Base-by-base conservation (phyloP, 2,888 invertebrate genomes). In the Elysia crispata region DNA sequence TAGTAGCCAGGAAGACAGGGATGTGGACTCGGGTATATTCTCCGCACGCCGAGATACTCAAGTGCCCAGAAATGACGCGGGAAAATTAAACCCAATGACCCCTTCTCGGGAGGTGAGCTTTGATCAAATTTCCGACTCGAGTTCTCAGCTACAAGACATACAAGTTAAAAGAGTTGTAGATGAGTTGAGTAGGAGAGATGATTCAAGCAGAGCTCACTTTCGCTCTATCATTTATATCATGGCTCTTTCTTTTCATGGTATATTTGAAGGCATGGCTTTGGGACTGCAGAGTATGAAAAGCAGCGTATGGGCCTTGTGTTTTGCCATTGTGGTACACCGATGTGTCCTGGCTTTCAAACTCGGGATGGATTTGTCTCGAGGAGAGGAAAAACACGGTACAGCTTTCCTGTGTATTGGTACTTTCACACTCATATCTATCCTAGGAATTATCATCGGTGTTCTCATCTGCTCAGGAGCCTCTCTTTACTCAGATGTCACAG, bases 181-280 rank as follows among this genome's bases (percentile, higher is more conserved):
- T 11, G 88, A 89, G 82, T 84, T 89, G 18, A 87, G 86, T 76
- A 82, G 86, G 33, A 85, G 84, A 0, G 88, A 87, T 64, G 87
- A 85, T 23, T 82, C 82, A 11, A 84, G 86, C 41, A 84, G 85
- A 72, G 87, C 87, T n/a, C 89, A 89, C 76, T 86, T 88, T 41
- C 84, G 88, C 3, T 88, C 88, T 41, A 89, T 87, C 67, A 83
- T 89, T 15, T 87, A 86, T 81, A 85, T 89, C 49, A 86, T 88
- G 60, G 88, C 88, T 8, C 80, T 89, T n/a, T 88, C 89, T 15
- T 88, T 89, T 76, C 89, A 89, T 79, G 89, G 89, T 13, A 87
- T 89, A 8, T 89, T 89, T 77, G 89, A 89, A 80, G 89, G 89
- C n/a, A 88, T 89, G 88, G 86, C 88, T 15, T 81, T 89, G 6